Conservation (phyloP, 2,797 vertebrate species). For the Nyctalus aviator region DNA sequence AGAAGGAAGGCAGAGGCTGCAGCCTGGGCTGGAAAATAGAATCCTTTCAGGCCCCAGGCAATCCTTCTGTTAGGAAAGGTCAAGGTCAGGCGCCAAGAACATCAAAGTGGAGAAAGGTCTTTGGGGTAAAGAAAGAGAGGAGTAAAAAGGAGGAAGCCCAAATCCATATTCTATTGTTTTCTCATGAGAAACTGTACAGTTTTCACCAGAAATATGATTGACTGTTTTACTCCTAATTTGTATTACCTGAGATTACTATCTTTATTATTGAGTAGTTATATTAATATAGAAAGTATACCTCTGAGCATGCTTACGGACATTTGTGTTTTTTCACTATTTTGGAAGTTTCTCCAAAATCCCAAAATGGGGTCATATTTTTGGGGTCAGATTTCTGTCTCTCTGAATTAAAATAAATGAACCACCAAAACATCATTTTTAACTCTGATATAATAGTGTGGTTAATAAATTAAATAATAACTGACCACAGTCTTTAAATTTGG, state of each 20-base stretch:
- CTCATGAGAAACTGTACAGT: background rate
- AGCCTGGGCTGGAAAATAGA: constrained; percentile 42
- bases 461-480: constrained; percentile 40
- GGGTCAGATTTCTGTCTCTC: constrained; percentile 58
- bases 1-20: constrained; percentile 59
- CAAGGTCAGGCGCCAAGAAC: constrained; percentile 52
- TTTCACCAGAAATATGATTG: background rate
- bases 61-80: constrained; percentile 56
- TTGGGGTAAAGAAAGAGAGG: constrained; percentile 61
- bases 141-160: constrained; percentile 20
- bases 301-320: background rate
- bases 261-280: background rate
- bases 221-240: background rate
- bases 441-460: background rate
- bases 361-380: background rate
- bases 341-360: background rate
- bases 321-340: constrained; percentile 47
- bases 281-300: background rate
- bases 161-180: constrained; percentile 50
- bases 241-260: background rate
- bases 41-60: constrained; percentile 67
- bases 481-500: constrained; percentile 49
- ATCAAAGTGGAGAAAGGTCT: constrained; percentile 71
- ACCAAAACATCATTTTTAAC: constrained; percentile 26
- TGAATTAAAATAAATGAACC: constrained; percentile 53